Conservation (phyloP, 2,113 vertebrate genomes). For the Myotis brandtii region DNA sequence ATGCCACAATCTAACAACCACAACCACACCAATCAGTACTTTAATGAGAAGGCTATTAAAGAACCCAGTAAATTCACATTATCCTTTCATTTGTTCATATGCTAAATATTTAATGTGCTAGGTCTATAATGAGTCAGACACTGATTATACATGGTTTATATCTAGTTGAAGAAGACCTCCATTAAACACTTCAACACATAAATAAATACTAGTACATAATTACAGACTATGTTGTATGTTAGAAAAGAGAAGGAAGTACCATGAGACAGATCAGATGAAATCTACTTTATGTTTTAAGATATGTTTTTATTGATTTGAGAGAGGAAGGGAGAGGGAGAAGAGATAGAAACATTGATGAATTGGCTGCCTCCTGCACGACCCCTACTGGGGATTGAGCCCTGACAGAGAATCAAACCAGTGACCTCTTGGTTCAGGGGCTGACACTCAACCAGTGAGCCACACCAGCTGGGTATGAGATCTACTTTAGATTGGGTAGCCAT, state of each 20-base stretch:
- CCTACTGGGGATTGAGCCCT: too few relatives aligned
- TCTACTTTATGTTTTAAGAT: neutral
- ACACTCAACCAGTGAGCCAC: too few relatives aligned
- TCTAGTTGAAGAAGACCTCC: slow-evolving; percentile 4
- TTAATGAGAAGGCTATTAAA: neutral
- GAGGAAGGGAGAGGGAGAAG: too few relatives aligned
- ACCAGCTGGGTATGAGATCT: neutral
- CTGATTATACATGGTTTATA: neutral
- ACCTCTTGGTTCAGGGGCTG: too few relatives aligned
- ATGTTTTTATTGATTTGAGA: too few relatives aligned
- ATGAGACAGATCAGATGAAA: neutral
- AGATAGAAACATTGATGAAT: too few relatives aligned
- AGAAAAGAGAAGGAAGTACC: slow-evolving; percentile 3
- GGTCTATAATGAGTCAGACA: neutral
- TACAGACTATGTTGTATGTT: neutral
- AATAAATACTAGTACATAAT: neutral
- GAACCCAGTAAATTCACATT: neutral
- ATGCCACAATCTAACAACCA: slow-evolving; percentile 70
- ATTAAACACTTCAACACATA: neutral
- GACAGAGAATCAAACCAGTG: too few relatives aligned
- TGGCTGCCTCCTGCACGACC: too few relatives aligned
- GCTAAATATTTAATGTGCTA: neutral
- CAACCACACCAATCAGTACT: slow-evolving; percentile 56
- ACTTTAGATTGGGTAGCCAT: neutral
- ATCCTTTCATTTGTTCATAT: slow-evolving; percentile 13